Percentiles rank a stretch among this genome's conserved stretches.
These are phyloP conservation scores for Lytechinus pictus DNA, from an alignment of 35 echinoderm and acorn worm species.

Conservation along the genomic window DNA sequence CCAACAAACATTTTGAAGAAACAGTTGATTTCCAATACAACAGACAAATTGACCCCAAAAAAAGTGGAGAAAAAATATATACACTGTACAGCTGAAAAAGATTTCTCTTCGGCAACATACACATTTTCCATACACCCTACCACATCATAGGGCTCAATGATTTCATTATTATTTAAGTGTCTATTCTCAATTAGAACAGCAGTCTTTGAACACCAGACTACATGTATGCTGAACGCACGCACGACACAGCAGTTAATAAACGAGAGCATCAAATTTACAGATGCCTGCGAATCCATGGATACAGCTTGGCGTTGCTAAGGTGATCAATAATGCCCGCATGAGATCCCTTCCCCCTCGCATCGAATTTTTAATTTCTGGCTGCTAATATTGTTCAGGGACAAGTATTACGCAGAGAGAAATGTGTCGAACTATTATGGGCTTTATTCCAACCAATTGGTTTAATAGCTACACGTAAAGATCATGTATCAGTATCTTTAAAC, in stretches of 20 bases:
- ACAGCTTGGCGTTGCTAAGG: conserved; percentile 12
- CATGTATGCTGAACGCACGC: not conserved
- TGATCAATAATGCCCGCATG: not conserved
- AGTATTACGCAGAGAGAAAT: not conserved
- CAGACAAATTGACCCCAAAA: too few relatives aligned
- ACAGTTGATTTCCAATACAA: too few relatives aligned
- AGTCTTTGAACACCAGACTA: not conserved
- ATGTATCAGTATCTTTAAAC: too few relatives aligned
- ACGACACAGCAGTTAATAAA: not conserved
- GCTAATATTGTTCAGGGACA: not conserved
- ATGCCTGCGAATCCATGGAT: not conserved
- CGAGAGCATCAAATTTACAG: not conserved
- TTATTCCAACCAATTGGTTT: not conserved
- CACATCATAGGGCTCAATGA: too few relatives aligned
- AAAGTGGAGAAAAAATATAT: too few relatives aligned
- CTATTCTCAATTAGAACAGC: not conserved
- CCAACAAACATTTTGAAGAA: too few relatives aligned
- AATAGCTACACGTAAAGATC: too few relatives aligned
- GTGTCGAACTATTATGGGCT: not conserved
- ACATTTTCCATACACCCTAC: too few relatives aligned
- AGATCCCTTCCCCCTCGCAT: not conserved
- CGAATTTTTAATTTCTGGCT: not conserved
- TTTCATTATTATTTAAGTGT: too few relatives aligned
- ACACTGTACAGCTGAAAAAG: too few relatives aligned
- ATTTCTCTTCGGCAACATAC: too few relatives aligned